These are phyloP conservation scores for Pammene aurita DNA, from an alignment of 2,888 invertebrate species.

Conservation along the genomic window DNA sequence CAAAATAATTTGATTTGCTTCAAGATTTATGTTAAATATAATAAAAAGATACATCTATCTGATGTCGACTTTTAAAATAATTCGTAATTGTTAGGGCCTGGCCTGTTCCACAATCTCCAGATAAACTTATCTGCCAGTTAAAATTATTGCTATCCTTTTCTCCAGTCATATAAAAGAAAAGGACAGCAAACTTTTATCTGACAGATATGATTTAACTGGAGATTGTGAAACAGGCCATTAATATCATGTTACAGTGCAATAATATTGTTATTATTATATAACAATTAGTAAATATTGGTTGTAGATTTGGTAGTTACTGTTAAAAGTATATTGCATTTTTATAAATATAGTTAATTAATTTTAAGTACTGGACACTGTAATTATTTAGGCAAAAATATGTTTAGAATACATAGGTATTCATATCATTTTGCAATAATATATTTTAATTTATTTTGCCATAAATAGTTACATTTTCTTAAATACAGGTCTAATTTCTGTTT, in stretches of 20 bases:
- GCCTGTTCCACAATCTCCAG: too few relatives aligned
- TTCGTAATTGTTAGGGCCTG: not conserved
- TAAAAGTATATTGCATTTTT: constrained; percentile 39
- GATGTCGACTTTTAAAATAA: not conserved
- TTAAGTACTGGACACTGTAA: constrained; percentile 11
- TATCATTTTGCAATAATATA: constrained; percentile 3
- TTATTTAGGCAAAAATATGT: not conserved
- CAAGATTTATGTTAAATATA: not conserved
- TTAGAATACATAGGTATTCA: too few relatives aligned
- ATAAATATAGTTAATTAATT: constrained; percentile 23
- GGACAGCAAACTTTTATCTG: too few relatives aligned
- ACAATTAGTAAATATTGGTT: not conserved
- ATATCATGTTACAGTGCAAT: not conserved
- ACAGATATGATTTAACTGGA: too few relatives aligned
- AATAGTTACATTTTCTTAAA: not conserved
- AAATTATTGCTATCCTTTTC: too few relatives aligned
- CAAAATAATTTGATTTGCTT: too few relatives aligned
- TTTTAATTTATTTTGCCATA: not conserved
- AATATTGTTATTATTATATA: constrained; percentile 1
- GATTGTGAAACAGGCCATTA: too few relatives aligned
- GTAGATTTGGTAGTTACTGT: constrained; percentile 25
- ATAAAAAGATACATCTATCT: not conserved
- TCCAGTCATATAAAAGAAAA: too few relatives aligned
- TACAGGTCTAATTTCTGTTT: not conserved
- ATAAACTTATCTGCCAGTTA: too few relatives aligned